A percentile compares a stretch with the other conserved stretches of the same genome.
phyloP scores from a whole-genome alignment of 2,797 vertebrate genomes.

The Gorsachius magnificus region DNA sequence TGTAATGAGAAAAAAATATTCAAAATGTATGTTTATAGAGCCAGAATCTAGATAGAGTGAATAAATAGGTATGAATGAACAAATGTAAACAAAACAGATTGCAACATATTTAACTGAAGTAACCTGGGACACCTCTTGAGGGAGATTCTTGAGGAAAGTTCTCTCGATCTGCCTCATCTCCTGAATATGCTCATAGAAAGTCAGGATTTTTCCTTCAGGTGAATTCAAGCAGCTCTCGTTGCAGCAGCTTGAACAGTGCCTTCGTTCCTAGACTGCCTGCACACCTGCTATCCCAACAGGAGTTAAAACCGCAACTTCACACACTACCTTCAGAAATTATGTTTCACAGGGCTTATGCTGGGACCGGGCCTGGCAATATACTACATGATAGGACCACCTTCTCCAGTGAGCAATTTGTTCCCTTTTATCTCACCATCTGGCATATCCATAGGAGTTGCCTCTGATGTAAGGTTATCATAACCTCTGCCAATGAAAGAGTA shows the following conservation, averaged over 20 bases:
- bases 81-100: not conserved
- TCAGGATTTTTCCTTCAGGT: not conserved
- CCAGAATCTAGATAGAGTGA: not conserved
- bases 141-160: not conserved
- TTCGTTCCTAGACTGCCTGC: not conserved
- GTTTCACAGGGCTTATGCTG: not conserved
- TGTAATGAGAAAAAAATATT: not conserved
- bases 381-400: not conserved
- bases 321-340: not conserved
- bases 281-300: not conserved
- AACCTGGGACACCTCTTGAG: not conserved
- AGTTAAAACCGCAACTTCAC: not conserved
- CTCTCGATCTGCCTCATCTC: not conserved
- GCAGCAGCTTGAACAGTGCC: not conserved
- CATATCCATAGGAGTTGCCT: not conserved
- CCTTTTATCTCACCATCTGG: not conserved
- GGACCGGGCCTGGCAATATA: not conserved
- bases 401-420: not conserved
- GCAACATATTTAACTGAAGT: not conserved
- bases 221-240: accelerated
- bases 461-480: not conserved
- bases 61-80: not conserved
- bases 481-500: not conserved
- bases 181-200: not conserved
- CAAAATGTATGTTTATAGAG: not conserved